Evolutionary conservation across 2,888 invertebrate species (phyloP).

Genomic region (Ecdyonurus torrentis): DNA sequence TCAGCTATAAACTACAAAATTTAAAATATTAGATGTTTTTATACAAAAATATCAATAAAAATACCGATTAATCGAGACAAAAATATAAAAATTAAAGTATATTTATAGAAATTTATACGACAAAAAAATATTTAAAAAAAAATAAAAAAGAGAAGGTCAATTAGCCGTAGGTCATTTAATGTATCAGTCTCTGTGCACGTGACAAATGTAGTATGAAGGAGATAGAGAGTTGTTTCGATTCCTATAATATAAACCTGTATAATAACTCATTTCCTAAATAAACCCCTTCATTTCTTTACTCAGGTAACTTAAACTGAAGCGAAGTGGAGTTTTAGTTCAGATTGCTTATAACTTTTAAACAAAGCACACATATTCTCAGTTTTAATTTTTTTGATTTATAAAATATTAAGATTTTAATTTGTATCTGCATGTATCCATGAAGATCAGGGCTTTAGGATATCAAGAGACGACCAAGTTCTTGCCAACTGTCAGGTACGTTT

Average conservation of each 20-base stretch:
- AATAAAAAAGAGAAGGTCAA: not conserved
- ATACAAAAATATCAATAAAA: no score
- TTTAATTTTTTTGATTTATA: not conserved
- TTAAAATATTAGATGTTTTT: no score
- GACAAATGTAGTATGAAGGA: not conserved
- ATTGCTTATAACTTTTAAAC: not conserved
- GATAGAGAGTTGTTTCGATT: not conserved
- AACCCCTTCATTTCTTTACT: not conserved
- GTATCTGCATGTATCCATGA: conserved; percentile 6
- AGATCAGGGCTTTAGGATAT: conserved; percentile 9
- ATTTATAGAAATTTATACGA: no score
- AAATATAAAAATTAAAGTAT: no score
- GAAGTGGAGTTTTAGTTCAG: not conserved
- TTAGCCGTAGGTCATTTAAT: not conserved
- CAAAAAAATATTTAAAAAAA: not conserved
- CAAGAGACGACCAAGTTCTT: conserved; percentile 8
- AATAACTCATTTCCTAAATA: not conserved
- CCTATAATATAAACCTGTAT: not conserved
- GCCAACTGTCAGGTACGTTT: conserved; percentile 8
- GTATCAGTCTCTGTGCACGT: not conserved
- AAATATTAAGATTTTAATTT: not conserved
- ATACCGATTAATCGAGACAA: no score
- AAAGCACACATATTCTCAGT: not conserved
- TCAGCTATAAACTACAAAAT: no score
- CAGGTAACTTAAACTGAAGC: not conserved